Percentiles rank a stretch among this genome's conserved stretches.
Evolutionary conservation across 2,888 invertebrate genomes (phyloP).

Genomic region (Agrotis ipsilon): DNA sequence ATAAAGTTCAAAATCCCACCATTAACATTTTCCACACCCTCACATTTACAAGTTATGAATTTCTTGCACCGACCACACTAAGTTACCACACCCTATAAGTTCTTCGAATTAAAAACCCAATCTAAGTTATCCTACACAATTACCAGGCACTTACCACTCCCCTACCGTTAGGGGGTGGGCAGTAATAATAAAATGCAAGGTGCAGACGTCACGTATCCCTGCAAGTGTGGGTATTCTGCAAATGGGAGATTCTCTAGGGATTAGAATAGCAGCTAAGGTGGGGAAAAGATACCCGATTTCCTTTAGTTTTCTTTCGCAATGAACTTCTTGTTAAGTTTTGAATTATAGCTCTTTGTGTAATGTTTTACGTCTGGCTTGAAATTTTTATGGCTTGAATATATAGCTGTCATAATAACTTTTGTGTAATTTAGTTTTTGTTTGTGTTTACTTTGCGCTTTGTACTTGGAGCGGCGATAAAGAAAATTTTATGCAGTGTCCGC

Average conservation of each 20-base stretch:
- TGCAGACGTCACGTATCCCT: conserved; percentile 77
- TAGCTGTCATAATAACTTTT: conserved; percentile 56
- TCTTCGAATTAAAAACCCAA: conserved; percentile 87
- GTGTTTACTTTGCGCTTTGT: conserved; percentile 33
- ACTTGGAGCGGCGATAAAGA: conserved; percentile 6
- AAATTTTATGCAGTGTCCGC: neutral
- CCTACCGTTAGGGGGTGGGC: conserved; percentile 76
- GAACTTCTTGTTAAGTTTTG: conserved; percentile 59
- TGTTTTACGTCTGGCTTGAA: conserved; percentile 54
- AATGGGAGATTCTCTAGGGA: conserved; percentile 74
- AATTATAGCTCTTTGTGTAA: conserved; percentile 63
- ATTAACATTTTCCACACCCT: neutral
- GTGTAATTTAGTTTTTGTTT: conserved; percentile 57
- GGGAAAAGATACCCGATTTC: conserved; percentile 61
- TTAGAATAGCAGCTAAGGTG: conserved; percentile 66
- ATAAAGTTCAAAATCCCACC: neutral
- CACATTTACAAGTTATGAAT: conserved; percentile 25
- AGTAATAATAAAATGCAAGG: conserved; percentile 80
- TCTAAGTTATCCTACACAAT: conserved; percentile 90
- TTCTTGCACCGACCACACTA: conserved; percentile 16
- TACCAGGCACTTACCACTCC: conserved; percentile 88
- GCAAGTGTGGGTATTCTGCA: conserved; percentile 66
- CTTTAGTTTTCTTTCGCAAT: conserved; percentile 58
- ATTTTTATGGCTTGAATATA: conserved; percentile 59
- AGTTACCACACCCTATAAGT: conserved; percentile 52